Base-by-base conservation (phyloP, 2,797 vertebrate species). In the Mareca penelope region DNA sequence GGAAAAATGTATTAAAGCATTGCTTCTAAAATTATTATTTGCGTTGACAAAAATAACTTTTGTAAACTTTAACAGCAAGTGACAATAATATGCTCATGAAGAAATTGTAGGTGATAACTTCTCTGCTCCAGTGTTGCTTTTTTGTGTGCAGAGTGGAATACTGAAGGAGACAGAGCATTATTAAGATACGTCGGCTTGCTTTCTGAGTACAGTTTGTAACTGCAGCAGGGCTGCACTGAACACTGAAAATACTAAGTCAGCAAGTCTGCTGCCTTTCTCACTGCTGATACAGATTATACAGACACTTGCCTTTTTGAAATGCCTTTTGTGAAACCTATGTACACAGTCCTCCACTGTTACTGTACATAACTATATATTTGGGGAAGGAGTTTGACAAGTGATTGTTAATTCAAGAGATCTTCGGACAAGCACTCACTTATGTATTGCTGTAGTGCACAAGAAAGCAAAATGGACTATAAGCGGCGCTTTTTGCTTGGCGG, bases 391-490 rank as follows among this genome's bases (percentile, higher is more conserved):
- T 63, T 59, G 94, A 96, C 89, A 83, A 88, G 94, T 88, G 95
- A 97, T 94, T 94, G 96, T 93, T 93, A 35, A 57, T 79, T 87
- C 26, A 40, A 86, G 71, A 70, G 64, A 64, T 48, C 91, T 87
- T 90, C 71, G 89, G 94, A 96, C 97, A 98, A 97, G 90, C 89
- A 88, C 85, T 97, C 98, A 98, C 99, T 97, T 99, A 99, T 99
- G 99, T 99, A 99, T 99, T 99, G 99, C 99, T 99, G 99, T 96
- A 99, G 99, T 97, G 98, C 98, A 70, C 99, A 99, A 97, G 99
- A 99, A 98, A 99, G 98, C 98, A 99, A 99, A 98, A 99, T 99
- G 99, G 99, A 99, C 99, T 99, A 99, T 85, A 99, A 99, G 98
- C 98, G 99, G 98, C 99, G 99, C 98, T 99, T 99, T 98, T 98